Percentiles rank a stretch among this genome's conserved stretches.
Evolutionary conservation across 1,140 invertebrate genomes (phyloP).

Genomic region (Panagrolaimus sp.): DNA sequence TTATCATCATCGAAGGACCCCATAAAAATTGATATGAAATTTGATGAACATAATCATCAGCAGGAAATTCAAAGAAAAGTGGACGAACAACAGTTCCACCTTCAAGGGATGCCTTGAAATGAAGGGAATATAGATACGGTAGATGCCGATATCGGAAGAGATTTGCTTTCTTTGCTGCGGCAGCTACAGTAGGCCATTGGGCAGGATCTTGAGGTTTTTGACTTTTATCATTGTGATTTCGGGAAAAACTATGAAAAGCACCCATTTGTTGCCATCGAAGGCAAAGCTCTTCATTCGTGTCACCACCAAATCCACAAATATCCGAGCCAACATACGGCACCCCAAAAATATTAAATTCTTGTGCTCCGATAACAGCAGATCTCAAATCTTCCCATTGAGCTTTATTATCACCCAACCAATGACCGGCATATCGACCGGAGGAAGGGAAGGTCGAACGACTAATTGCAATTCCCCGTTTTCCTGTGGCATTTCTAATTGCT

Average conservation of each 20-base stretch:
- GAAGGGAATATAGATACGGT: slow-evolving; percentile 52
- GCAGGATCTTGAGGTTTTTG: slow-evolving; percentile 48
- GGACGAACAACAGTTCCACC: slow-evolving; percentile 48
- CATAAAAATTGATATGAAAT: slow-evolving; percentile 42
- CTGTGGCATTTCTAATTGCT: slow-evolving; percentile 58
- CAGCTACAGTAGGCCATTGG: slow-evolving; percentile 47
- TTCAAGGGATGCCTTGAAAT: slow-evolving; percentile 19
- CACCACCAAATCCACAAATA: slow-evolving; percentile 60
- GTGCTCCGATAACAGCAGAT: slow-evolving; percentile 60
- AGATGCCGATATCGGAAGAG: slow-evolving; percentile 50
- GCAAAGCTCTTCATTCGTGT: slow-evolving; percentile 55
- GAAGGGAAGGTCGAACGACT: slow-evolving; percentile 65
- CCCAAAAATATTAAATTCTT: slow-evolving; percentile 75
- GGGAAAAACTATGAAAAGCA: slow-evolving; percentile 67
- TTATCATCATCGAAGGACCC: slow-evolving; percentile 27
- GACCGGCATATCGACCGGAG: slow-evolving; percentile 74
- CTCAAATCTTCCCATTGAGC: slow-evolving; percentile 63
- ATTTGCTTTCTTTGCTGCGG: slow-evolving; percentile 48
- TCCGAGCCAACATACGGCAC: slow-evolving; percentile 62
- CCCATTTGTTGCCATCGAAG: slow-evolving; percentile 55
- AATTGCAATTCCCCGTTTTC: slow-evolving; percentile 51
- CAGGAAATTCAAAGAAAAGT: slow-evolving; percentile 44
- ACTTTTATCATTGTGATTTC: slow-evolving; percentile 44
- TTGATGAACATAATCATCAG: slow-evolving; percentile 22
- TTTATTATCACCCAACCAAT: slow-evolving; percentile 79